Evolutionary conservation across 2,888 invertebrate genomes (phyloP), one percentile per base, ranked within the genome.

Genomic region (Drosophila aldrichi): DNA sequence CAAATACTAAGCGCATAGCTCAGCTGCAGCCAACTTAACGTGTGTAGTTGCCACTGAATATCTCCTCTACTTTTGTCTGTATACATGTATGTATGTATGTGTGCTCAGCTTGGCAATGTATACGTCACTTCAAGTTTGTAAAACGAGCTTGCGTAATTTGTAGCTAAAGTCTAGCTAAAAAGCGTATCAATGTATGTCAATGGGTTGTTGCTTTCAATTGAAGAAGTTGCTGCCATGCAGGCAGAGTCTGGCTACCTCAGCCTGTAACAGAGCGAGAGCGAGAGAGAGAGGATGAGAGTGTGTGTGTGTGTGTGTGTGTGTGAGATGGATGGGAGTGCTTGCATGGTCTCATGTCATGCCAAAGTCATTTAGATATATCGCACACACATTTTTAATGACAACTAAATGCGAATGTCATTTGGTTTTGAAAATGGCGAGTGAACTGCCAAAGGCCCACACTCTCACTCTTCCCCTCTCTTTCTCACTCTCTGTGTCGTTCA

Each of bases 391-490:
- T 79, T 79, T 80, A 88, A 86, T 80, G 90, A 86, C 83, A 84
- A 88, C 89, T 90, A 82, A 78, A 90, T 90, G 62, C 71, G 77
- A 90, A 77, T 90, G 83, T 70, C 90, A 82, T 82, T 90, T 86
- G 60, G 72, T 29, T 59, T 68, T 52, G 66, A 49, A 58, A 63
- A 67, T 63, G 65, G 43, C 75, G 36, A 43, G 44, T 29, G 44
- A 10, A 4, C n/a, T 18, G 16, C n/a, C 32, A 18, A 20, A 14
- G 34, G 29, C n/a, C 2, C 29, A 2, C 14, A 1, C 44, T 3
- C 10, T 32, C 32, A 3, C 32, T 32, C 32, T 32, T 2, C 9
- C 32, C 9, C 32, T 9, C 9, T 32, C 32, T 32, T 2, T 32
- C 3, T 3, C 32, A 10, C 32, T 32, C 2, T 32, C 9, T 2